These are phyloP conservation scores for Pseudomyrmex pallidus DNA, from an alignment of 1,140 invertebrate genomes.

Conservation along the genomic window DNA sequence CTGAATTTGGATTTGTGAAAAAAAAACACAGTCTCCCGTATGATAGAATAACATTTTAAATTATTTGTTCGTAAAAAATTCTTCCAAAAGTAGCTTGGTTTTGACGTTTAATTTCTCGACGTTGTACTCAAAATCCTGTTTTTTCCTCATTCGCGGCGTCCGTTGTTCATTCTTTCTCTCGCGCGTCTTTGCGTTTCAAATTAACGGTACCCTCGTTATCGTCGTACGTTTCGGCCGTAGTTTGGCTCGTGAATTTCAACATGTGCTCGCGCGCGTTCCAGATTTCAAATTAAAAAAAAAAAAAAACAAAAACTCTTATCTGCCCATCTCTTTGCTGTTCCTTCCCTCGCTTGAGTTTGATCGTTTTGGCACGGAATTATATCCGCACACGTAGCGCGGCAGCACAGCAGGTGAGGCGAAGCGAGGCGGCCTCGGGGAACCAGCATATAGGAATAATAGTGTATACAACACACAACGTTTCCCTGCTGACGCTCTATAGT, in stretches of 20 bases:
- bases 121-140: background rate
- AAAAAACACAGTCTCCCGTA: background rate
- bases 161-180: background rate
- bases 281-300: slow-evolving; percentile 23
- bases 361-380: slow-evolving; percentile 52
- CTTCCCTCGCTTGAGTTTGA: slow-evolving; percentile 35
- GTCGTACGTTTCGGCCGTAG: background rate
- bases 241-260: background rate
- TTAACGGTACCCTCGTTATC: slow-evolving; percentile 17
- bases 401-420: slow-evolving; percentile 75
- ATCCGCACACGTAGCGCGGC: slow-evolving; percentile 46
- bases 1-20: background rate
- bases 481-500: slow-evolving; percentile 79
- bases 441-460: slow-evolving; percentile 79
- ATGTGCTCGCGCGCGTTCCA: slow-evolving; percentile 20
- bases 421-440: slow-evolving; percentile 75
- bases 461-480: slow-evolving; percentile 74
- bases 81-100: background rate
- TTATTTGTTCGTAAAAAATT: background rate
- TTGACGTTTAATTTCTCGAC: background rate
- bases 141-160: background rate
- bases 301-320: slow-evolving; percentile 10
- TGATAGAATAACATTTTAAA: background rate
- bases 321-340: slow-evolving; percentile 24
- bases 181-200: background rate